Percentiles rank a stretch among this genome's conserved stretches.
Evolutionary conservation across 2,113 vertebrate species (phyloP).

Genomic region (Gambusia holbrooki): DNA sequence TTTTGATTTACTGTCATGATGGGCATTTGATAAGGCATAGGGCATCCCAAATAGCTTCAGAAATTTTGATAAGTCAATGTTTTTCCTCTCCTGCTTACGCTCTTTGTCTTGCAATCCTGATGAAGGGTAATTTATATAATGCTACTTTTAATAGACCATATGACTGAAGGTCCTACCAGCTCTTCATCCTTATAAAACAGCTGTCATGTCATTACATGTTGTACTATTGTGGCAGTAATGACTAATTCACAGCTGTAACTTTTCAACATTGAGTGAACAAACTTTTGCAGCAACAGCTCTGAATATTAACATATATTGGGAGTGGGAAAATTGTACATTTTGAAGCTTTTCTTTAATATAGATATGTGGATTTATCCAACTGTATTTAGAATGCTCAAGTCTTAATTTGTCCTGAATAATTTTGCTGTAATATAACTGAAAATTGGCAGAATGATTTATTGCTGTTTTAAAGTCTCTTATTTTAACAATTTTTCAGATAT

Average conservation of each 20-base stretch:
- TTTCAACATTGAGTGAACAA: background rate
- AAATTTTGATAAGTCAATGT: background rate
- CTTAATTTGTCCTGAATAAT: background rate
- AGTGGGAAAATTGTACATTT: background rate
- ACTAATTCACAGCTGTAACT: background rate
- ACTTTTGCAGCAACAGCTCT: too few species aligned
- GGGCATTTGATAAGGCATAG: too few species aligned
- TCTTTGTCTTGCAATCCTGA: background rate
- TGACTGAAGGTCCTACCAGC: background rate
- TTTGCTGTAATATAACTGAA: background rate
- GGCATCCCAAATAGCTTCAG: too few species aligned
- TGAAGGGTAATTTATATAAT: background rate
- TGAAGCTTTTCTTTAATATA: background rate
- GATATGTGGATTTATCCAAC: background rate
- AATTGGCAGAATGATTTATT: background rate
- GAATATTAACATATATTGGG: too few species aligned
- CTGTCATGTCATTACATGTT: background rate
- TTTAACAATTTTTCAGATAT: background rate
- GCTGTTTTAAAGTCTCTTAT: background rate
- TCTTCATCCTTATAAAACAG: background rate
- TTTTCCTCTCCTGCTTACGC: background rate
- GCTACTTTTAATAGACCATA: background rate
- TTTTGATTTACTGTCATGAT: background rate
- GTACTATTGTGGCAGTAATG: background rate
- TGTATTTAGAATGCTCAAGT: background rate